Conservation (phyloP, 1,140 invertebrate species). For the Arctopsyche grandis region DNA sequence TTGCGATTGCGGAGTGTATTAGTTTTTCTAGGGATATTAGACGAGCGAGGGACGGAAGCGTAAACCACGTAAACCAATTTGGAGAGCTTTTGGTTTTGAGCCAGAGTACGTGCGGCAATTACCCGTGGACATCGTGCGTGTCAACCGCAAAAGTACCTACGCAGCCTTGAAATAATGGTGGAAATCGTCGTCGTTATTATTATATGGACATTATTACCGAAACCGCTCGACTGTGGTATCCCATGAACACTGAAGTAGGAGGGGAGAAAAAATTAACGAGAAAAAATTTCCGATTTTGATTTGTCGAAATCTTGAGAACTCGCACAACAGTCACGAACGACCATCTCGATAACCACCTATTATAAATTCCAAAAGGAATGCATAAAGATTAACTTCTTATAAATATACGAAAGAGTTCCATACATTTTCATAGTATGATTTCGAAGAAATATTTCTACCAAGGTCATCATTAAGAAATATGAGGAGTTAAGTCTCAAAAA, state of each 20-base stretch:
- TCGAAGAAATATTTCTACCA: too few relatives aligned
- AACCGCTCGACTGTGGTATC: slow-evolving; percentile 42
- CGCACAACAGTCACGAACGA: slow-evolving; percentile 4
- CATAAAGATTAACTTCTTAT: too few relatives aligned
- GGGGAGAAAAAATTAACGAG: neutral
- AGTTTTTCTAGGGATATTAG: neutral
- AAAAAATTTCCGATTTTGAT: neutral
- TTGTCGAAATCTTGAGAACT: slow-evolving; percentile 2
- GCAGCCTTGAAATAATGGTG: slow-evolving; percentile 29
- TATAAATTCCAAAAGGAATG: too few relatives aligned
- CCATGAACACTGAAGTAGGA: neutral
- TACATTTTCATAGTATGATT: too few relatives aligned
- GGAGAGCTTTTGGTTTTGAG: slow-evolving; percentile 36
- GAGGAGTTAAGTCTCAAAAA: too few relatives aligned
- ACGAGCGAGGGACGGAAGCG: slow-evolving; percentile 39
- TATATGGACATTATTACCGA: slow-evolving; percentile 44
- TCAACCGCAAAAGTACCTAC: slow-evolving; percentile 47
- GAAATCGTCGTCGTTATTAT: slow-evolving; percentile 41
- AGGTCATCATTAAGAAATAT: too few relatives aligned
- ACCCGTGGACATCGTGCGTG: slow-evolving; percentile 51
- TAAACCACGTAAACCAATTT: slow-evolving; percentile 49
- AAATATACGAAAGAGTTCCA: too few relatives aligned
- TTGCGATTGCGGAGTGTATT: too few relatives aligned
- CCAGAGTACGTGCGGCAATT: slow-evolving; percentile 45
- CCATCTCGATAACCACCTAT: neutral